phyloP scores from a whole-genome alignment of 2,888 invertebrate species.

The Trilocha varians region DNA sequence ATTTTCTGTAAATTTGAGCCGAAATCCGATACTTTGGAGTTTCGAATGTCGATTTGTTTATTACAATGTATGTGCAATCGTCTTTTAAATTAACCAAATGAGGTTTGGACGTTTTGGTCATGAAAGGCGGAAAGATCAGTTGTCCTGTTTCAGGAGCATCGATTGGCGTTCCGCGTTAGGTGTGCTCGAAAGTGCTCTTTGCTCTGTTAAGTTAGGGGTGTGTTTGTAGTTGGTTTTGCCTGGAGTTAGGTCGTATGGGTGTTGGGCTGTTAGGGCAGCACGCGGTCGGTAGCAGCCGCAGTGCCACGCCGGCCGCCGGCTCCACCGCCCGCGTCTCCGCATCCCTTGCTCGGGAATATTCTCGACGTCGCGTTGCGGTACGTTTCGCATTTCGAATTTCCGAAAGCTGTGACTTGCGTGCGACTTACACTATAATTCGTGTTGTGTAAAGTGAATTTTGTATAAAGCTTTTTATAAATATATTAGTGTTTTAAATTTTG shows the following conservation, averaged over 20 bases:
- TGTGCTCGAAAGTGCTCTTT: constrained; percentile 21
- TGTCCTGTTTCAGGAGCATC: constrained; percentile 68
- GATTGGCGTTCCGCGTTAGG: constrained; percentile 44
- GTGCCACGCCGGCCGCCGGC: constrained; percentile 64
- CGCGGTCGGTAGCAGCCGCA: constrained; percentile 62
- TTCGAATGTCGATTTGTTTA: constrained; percentile 36
- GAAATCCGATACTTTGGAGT: constrained; percentile 36
- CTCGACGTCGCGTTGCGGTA: constrained; percentile 51
- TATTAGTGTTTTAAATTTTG: constrained; percentile 28
- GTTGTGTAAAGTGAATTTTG: constrained; percentile 10
- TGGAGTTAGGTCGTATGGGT: constrained; percentile 44
- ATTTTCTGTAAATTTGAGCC: constrained; percentile 34
- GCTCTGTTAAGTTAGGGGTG: constrained; percentile 16
- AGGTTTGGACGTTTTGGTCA: constrained; percentile 35
- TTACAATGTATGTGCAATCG: constrained; percentile 40
- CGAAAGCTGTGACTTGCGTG: constrained; percentile 7
- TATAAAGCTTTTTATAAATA: constrained; percentile 6
- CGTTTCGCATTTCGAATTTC: constrained; percentile 39
- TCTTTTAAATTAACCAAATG: constrained; percentile 45
- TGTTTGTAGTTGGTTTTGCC: constrained; percentile 19
- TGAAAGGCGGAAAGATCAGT: constrained; percentile 62
- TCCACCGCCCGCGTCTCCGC: constrained; percentile 34
- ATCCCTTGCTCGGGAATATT: constrained; percentile 22
- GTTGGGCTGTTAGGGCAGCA: constrained; percentile 38
- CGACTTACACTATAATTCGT: constrained; percentile 1